These are phyloP conservation scores for Copidosoma floridanum DNA, from an alignment of 1,140 invertebrate genomes.

Conservation along the genomic window DNA sequence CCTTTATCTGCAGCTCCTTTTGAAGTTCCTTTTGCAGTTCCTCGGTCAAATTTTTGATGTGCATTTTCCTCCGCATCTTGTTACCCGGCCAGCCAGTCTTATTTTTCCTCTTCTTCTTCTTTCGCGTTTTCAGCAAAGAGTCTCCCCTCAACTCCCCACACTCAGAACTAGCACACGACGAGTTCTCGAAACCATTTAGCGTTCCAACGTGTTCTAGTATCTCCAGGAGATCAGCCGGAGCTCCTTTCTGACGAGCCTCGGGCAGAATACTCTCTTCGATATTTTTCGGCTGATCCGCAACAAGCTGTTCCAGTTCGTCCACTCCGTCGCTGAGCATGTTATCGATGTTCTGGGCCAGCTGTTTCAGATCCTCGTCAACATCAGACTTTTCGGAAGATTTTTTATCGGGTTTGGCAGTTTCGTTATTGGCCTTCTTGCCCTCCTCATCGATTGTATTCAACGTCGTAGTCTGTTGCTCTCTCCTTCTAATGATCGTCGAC, in stretches of 20 bases:
- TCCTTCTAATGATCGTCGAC: constrained; percentile 50
- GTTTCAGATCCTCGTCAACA: constrained; percentile 43
- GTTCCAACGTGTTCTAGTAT: constrained; percentile 48
- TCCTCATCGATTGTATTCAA: constrained; percentile 39
- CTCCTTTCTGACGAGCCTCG: constrained; percentile 38
- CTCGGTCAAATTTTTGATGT: constrained; percentile 31
- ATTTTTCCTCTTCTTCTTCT: constrained; percentile 55
- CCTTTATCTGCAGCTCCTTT: neutral
- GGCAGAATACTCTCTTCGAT: constrained; percentile 18
- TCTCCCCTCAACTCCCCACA: constrained; percentile 46
- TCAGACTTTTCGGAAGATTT: constrained; percentile 35
- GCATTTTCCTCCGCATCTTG: constrained; percentile 49
- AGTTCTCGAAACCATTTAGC: constrained; percentile 43
- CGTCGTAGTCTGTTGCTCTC: constrained; percentile 40
- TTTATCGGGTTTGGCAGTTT: constrained; percentile 11
- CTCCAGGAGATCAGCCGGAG: constrained; percentile 48
- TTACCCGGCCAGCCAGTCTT: constrained; percentile 66
- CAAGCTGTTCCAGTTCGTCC: constrained; percentile 39
- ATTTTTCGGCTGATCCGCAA: constrained; percentile 32
- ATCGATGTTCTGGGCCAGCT: constrained; percentile 48
- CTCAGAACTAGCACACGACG: constrained; percentile 51
- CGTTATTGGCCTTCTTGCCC: constrained; percentile 8
- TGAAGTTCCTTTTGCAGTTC: constrained; percentile 6
- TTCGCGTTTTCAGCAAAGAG: constrained; percentile 45
- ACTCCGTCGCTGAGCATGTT: constrained; percentile 40